Evolutionary conservation across 1,140 invertebrate genomes (phyloP), one percentile per base, ranked within the genome.

Genomic region (Zaprionus ornatus): DNA sequence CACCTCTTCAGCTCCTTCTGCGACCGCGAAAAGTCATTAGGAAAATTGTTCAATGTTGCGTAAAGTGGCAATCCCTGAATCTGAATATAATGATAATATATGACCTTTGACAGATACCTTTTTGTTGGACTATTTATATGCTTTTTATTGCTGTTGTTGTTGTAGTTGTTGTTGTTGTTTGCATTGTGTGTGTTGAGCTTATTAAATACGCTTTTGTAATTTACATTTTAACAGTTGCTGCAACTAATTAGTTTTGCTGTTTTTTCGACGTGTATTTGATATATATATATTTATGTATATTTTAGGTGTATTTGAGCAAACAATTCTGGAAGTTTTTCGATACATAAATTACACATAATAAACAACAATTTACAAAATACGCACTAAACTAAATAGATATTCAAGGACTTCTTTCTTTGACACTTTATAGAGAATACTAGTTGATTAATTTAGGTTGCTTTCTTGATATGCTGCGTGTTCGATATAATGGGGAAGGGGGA

Each of bases 1-100:
- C 25, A 15, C 27, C 50, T 42, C 27, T 15, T 7, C 17, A 21
- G 13, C n/a, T 57, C 21, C 12, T 57, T 17, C 17, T 29, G 12
- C 50, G 19, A 62, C 54, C 45, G 65, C 64, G n/a, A n/a, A 87
- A 86, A 87, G 76, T 86, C 83, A 86, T 86, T 86, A 87, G 79
- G 72, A 56, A 86, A 87, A 87, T 87, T 77, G 83, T 69, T 68
- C 57, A 70, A 55, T 40, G 67, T 42, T 63, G 76, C 76, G 59
- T 72, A 66, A 79, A 70, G 54, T 71, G 80, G 76, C 74, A 74
- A 84, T 52, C 74, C 74, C 70, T 67, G 54, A 37, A 19, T 45
- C 67, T 48, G 52, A 67, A 50, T 42, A 48, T 66, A 9, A 60
- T 60, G 55, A 62, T 70, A 35, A 67, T 73, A 68, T 67, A 42